phyloP scores from a whole-genome alignment of 2,888 invertebrate genomes.

The Danaus chrysippus region DNA sequence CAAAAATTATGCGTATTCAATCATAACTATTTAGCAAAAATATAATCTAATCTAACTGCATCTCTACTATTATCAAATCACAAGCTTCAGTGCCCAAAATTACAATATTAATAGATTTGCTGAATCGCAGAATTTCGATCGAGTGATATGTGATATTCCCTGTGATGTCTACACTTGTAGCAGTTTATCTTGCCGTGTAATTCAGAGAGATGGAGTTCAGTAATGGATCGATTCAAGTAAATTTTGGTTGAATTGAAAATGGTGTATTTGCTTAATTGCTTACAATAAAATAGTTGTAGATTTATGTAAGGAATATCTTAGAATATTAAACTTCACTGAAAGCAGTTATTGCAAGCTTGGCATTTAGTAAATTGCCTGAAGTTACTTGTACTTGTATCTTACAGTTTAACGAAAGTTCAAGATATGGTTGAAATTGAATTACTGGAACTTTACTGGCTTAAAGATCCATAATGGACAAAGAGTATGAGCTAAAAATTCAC shows the following conservation, averaged over 20 bases:
- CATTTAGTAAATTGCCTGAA: constrained; percentile 3
- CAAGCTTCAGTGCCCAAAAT: constrained; percentile 26
- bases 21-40: constrained; percentile 24
- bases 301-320: no score
- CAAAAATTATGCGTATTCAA: constrained; percentile 25
- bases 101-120: constrained; percentile 24
- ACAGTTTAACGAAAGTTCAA: neutral
- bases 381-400: neutral
- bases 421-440: constrained; percentile 3
- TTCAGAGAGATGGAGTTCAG: no score
- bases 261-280: no score
- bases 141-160: constrained; percentile 11
- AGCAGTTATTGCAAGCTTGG: neutral
- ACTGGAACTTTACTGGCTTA: neutral
- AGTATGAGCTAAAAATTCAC: neutral
- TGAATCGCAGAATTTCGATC: constrained; percentile 16
- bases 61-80: constrained; percentile 27
- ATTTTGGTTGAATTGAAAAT: no score
- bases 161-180: no score
- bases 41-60: constrained; percentile 26
- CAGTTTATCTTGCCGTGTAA: no score
- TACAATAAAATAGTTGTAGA: no score
- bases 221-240: no score
- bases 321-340: neutral
- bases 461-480: neutral